A percentile compares a stretch with the other conserved stretches of the same genome.
These are phyloP conservation scores for Erythrocercus mccallii DNA, from an alignment of 2,113 vertebrate genomes.

Conservation along the genomic window DNA sequence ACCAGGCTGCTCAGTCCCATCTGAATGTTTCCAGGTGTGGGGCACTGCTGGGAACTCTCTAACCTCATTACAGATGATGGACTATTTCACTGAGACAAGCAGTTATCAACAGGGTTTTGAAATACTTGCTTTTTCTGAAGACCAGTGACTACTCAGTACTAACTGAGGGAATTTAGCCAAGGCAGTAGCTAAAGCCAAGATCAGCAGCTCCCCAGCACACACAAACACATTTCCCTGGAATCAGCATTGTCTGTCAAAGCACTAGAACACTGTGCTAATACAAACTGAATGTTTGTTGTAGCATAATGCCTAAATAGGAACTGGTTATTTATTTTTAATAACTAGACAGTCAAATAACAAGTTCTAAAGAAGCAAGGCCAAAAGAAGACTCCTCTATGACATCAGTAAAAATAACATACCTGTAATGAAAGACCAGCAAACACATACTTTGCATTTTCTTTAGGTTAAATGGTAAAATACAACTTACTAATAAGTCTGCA, in stretches of 20 bases:
- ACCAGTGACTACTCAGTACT: neutral
- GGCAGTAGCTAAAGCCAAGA: neutral
- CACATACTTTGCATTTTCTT: neutral
- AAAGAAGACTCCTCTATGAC: neutral
- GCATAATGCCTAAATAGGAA: neutral
- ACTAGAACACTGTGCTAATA: neutral
- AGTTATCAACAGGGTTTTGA: neutral
- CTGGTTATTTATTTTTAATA: neutral
- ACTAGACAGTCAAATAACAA: neutral
- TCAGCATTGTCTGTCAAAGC: neutral
- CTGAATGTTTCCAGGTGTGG: neutral
- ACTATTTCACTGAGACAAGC: neutral
- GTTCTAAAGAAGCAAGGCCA: neutral
- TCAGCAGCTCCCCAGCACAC: neutral
- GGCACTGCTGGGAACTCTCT: neutral
- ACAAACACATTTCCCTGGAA: neutral
- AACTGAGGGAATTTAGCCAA: neutral
- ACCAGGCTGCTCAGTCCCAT: neutral
- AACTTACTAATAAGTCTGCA: neutral
- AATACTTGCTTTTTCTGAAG: neutral
- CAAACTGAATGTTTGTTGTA: neutral
- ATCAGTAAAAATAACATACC: neutral
- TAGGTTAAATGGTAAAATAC: neutral
- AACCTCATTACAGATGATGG: neutral
- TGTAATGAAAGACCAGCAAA: neutral